Percentiles rank a stretch among this genome's conserved stretches.
phyloP scores from a whole-genome alignment of 2,797 vertebrate species.

The Tadarida brasiliensis region DNA sequence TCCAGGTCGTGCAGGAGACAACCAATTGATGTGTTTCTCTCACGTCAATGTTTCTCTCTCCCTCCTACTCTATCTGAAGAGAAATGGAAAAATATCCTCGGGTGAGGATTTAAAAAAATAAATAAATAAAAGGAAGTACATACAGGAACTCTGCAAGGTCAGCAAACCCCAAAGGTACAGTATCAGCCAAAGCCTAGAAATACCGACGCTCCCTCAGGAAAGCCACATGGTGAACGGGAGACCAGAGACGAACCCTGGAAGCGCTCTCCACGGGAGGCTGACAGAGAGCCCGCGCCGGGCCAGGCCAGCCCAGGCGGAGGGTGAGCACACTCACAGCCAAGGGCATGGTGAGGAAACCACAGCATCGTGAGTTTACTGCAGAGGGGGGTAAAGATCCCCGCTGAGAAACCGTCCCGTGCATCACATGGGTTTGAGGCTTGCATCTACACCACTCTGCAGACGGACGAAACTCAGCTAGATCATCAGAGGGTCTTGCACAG shows the following conservation, averaged over 20 bases:
- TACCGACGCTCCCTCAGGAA: neutral
- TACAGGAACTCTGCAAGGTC: rapidly evolving
- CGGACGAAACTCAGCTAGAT: neutral
- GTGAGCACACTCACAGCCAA: neutral
- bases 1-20: too few species aligned
- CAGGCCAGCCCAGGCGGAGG: neutral
- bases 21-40: too few species aligned
- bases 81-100: too few species aligned
- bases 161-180: neutral
- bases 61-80: too few species aligned
- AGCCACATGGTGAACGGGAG: rapidly evolving
- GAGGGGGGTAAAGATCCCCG: neutral
- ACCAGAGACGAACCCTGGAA: neutral
- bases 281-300: rapidly evolving
- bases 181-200: too few species aligned
- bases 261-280: neutral
- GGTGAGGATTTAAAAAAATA: too few species aligned
- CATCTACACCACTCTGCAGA: too few species aligned
- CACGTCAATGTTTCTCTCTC: too few species aligned
- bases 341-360: neutral
- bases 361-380: neutral
- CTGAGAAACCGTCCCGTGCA: neutral
- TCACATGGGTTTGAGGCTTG: rapidly evolving
- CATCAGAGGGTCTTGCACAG: neutral
- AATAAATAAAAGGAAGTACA: neutral